A percentile compares a stretch with the other conserved stretches of the same genome.
phyloP scores from a whole-genome alignment of 2,888 invertebrate species.

The Pandemis heparana region DNA sequence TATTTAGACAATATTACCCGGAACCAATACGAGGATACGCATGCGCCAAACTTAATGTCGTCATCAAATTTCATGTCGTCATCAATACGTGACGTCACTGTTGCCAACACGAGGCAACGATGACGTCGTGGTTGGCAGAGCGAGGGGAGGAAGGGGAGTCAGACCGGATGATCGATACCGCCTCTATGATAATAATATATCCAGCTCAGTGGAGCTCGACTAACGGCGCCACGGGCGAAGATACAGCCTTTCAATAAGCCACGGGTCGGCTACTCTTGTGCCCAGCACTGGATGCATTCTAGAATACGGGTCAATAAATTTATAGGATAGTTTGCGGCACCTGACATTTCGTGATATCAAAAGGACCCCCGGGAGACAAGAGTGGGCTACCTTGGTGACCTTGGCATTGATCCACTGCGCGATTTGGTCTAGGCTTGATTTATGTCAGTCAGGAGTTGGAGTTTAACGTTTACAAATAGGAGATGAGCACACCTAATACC shows the following conservation, averaged over 20 bases:
- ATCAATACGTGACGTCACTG: constrained; percentile 42
- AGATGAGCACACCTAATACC: too few relatives aligned
- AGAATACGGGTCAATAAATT: constrained; percentile 66
- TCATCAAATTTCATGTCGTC: constrained; percentile 33
- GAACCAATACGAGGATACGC: constrained; percentile 18
- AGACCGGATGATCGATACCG: constrained; percentile 63
- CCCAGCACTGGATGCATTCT: constrained; percentile 55
- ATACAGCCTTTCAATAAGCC: constrained; percentile 64
- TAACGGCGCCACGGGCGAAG: constrained; percentile 62
- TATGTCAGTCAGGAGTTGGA: too few relatives aligned
- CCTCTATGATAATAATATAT: constrained; percentile 59
- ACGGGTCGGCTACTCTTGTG: constrained; percentile 78
- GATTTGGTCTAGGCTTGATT: neutral
- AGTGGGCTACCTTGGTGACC: neutral
- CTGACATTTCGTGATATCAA: constrained; percentile 52
- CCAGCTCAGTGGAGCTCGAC: constrained; percentile 72
- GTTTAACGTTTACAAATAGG: too few relatives aligned
- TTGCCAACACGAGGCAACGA: constrained; percentile 57
- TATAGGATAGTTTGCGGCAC: constrained; percentile 62
- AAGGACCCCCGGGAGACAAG: neutral
- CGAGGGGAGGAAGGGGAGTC: constrained; percentile 47
- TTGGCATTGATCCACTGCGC: neutral
- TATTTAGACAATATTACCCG: constrained; percentile 38
- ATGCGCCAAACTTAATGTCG: constrained; percentile 14
- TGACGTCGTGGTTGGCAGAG: constrained; percentile 67